phyloP scores from a whole-genome alignment of 2,888 invertebrate genomes.

The Endotricha flammealis region DNA sequence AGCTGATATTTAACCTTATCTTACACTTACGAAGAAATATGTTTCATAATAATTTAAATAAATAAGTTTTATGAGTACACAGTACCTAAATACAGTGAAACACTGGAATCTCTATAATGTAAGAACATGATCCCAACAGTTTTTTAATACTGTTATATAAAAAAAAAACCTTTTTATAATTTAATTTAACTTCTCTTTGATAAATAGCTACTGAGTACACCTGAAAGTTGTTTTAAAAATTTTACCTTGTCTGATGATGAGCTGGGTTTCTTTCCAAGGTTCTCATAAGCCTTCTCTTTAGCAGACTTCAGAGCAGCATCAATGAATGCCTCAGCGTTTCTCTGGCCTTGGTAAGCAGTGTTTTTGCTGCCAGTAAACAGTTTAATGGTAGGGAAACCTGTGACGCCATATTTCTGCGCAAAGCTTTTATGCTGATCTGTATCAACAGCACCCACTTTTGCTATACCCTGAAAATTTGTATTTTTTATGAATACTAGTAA shows the following conservation, averaged over 20 bases:
- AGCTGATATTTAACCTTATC: too few relatives aligned
- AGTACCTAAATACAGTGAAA: too few relatives aligned
- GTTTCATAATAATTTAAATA: too few relatives aligned
- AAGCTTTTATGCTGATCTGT: slow-evolving; percentile 92
- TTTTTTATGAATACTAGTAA: too few relatives aligned
- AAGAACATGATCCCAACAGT: too few relatives aligned
- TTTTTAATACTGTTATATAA: too few relatives aligned
- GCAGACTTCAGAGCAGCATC: slow-evolving; percentile 90
- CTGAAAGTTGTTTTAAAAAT: slow-evolving; percentile 20
- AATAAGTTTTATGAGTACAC: too few relatives aligned
- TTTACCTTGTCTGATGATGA: slow-evolving; percentile 62
- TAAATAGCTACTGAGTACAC: slow-evolving; percentile 20
- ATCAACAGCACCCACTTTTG: slow-evolving; percentile 96
- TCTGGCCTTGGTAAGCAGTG: slow-evolving; percentile 88
- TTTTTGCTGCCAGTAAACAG: slow-evolving; percentile 94
- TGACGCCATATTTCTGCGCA: slow-evolving; percentile 87
- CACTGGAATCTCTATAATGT: too few relatives aligned
- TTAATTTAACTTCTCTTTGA: too few relatives aligned
- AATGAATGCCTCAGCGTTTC: slow-evolving; percentile 91
- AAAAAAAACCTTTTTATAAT: too few relatives aligned
- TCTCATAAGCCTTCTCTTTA: slow-evolving; percentile 84
- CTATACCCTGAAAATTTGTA: slow-evolving; percentile 88
- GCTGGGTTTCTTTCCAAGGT: slow-evolving; percentile 80
- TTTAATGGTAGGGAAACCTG: slow-evolving; percentile 97
- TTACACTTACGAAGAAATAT: too few relatives aligned